These are phyloP conservation scores for Phenacoccus solenopsis DNA, from an alignment of 1,140 invertebrate genomes.

Conservation along the genomic window DNA sequence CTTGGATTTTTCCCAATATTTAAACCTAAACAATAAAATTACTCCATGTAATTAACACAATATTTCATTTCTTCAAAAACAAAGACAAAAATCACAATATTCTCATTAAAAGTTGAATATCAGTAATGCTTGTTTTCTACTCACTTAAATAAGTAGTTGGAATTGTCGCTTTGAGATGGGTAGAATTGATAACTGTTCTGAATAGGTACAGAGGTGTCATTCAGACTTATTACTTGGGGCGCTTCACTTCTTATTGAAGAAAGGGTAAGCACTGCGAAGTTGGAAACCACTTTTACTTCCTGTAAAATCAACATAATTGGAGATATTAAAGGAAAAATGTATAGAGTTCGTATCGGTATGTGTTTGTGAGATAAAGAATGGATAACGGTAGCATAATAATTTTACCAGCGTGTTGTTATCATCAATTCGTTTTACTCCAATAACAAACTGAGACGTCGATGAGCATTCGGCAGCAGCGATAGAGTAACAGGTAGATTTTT, in stretches of 20 bases:
- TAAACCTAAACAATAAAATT: slow-evolving; percentile 18
- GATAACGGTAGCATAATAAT: not conserved
- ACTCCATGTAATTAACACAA: not conserved
- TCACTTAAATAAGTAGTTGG: not conserved
- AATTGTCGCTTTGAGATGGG: not conserved
- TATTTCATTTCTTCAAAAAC: not conserved
- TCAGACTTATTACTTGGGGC: not conserved
- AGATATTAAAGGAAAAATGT: not conserved
- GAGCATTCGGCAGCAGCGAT: slow-evolving; percentile 30
- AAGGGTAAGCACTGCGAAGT: not conserved
- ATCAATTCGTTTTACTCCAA: slow-evolving; percentile 26
- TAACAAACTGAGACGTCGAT: slow-evolving; percentile 24
- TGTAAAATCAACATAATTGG: not conserved
- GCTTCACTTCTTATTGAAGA: not conserved
- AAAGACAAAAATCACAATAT: not conserved
- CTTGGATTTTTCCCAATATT: slow-evolving; percentile 22
- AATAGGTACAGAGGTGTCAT: not conserved
- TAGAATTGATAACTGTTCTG: not conserved
- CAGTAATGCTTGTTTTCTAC: not conserved
- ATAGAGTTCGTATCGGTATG: too few species aligned
- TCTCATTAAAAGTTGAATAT: not conserved
- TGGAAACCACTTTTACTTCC: not conserved
- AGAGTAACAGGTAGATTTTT: slow-evolving; percentile 25
- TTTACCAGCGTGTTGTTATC: not conserved
- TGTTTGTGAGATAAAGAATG: too few species aligned